Evolutionary conservation across 1,140 invertebrate species (phyloP).

Genomic region (Homalodisca vitripennis): DNA sequence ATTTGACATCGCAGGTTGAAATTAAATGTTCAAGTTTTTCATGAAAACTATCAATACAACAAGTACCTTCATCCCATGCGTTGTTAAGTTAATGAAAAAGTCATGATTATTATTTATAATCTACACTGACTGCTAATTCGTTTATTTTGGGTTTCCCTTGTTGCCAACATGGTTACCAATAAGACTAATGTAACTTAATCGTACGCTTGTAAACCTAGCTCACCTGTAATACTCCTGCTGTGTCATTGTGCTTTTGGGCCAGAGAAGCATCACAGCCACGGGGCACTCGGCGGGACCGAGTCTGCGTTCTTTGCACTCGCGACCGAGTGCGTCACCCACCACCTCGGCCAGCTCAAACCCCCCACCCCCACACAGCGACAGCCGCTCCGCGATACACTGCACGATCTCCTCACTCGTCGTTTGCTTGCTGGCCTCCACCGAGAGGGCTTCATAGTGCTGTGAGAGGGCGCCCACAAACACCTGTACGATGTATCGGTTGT

Average conservation of each 20-base stretch:
- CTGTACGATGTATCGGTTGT: conserved; percentile 52
- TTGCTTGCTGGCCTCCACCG: conserved; percentile 89
- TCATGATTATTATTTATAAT: too few species aligned
- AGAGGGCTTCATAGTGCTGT: conserved; percentile 84
- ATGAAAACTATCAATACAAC: too few species aligned
- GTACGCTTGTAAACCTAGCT: too few species aligned
- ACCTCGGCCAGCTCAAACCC: conserved; percentile 92
- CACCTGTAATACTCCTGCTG: conserved; percentile 58
- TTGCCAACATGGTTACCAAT: too few species aligned
- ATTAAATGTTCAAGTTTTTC: too few species aligned
- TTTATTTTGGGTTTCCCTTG: too few species aligned
- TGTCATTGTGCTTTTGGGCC: conserved; percentile 70
- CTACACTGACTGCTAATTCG: too few species aligned
- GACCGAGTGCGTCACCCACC: conserved; percentile 73
- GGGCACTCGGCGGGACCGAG: conserved; percentile 84
- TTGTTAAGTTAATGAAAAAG: too few species aligned
- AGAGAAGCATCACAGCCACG: conserved; percentile 88
- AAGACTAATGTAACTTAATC: too few species aligned
- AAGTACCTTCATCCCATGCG: too few species aligned
- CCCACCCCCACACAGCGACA: conserved; percentile 58
- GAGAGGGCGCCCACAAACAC: conserved; percentile 90
- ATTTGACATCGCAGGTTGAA: too few species aligned
- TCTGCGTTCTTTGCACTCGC: conserved; percentile 90
- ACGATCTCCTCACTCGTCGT: conserved; percentile 89
- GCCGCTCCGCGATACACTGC: conserved; percentile 76